These are phyloP conservation scores for Spodoptera exigua DNA, from an alignment of 2,888 invertebrate species.

Conservation along the genomic window DNA sequence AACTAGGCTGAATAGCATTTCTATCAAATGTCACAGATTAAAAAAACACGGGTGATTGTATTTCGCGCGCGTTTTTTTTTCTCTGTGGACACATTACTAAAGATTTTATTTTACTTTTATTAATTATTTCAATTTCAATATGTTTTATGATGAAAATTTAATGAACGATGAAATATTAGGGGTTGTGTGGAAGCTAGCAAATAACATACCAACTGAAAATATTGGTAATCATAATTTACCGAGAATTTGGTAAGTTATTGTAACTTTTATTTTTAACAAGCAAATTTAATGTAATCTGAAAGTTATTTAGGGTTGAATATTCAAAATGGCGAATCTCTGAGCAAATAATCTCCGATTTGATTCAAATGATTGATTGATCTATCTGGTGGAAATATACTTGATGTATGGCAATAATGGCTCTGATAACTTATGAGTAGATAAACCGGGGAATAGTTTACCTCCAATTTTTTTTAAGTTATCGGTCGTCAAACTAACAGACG, in stretches of 20 bases:
- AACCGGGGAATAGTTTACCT: too few species aligned
- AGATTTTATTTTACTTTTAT: too few species aligned
- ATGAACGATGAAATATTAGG: slow-evolving; percentile 47
- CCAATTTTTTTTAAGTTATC: too few species aligned
- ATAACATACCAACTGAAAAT: slow-evolving; percentile 34
- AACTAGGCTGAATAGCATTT: slow-evolving; percentile 28
- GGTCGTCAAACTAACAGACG: too few species aligned
- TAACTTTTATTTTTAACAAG: background rate
- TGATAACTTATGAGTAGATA: too few species aligned
- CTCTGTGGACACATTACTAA: background rate
- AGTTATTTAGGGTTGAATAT: background rate
- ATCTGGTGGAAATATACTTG: too few species aligned
- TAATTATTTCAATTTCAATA: slow-evolving; percentile 17
- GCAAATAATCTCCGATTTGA: too few species aligned
- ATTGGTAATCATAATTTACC: slow-evolving; percentile 41
- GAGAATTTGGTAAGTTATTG: slow-evolving; percentile 57
- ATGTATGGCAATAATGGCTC: too few species aligned
- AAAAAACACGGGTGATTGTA: slow-evolving; percentile 31
- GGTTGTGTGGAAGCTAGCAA: slow-evolving; percentile 57
- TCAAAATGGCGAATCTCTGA: too few species aligned
- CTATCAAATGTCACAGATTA: background rate
- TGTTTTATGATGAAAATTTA: slow-evolving; percentile 58
- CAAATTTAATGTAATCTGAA: background rate
- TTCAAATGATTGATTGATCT: too few species aligned
- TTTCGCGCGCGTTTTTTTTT: slow-evolving; percentile 11